phyloP scores from a whole-genome alignment of 2,888 invertebrate species.

The Leuctra nigra region DNA sequence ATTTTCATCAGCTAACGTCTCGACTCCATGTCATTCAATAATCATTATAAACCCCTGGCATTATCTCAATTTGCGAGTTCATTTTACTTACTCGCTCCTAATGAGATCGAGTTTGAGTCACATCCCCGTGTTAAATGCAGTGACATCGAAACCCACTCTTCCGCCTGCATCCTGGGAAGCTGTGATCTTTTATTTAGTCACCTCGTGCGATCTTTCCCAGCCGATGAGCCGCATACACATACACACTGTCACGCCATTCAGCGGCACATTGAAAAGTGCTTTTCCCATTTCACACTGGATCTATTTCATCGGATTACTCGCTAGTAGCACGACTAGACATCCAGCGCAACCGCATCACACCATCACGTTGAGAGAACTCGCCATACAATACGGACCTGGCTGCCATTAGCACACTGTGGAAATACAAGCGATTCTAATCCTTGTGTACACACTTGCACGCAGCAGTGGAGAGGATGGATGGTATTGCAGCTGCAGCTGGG shows the following conservation, averaged over 20 bases:
- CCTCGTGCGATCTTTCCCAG: too few relatives aligned
- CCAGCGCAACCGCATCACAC: neutral
- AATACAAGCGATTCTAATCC: conserved; percentile 8
- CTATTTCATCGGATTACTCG: conserved; percentile 1
- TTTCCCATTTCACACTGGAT: conserved; percentile 6
- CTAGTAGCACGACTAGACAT: neutral
- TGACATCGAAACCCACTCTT: too few relatives aligned
- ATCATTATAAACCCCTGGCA: too few relatives aligned
- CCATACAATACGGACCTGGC: neutral
- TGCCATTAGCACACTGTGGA: conserved; percentile 1
- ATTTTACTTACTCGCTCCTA: too few relatives aligned
- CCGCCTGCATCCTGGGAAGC: too few relatives aligned
- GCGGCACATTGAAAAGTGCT: neutral
- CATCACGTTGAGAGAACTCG: neutral
- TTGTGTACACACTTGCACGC: conserved; percentile 13
- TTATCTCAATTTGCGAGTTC: too few relatives aligned
- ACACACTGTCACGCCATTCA: neutral
- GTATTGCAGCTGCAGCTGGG: conserved; percentile 1
- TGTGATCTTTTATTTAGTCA: too few relatives aligned
- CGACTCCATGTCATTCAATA: too few relatives aligned
- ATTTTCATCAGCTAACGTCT: too few relatives aligned
- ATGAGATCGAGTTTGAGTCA: too few relatives aligned
- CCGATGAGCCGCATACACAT: too few relatives aligned
- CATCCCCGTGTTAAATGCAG: too few relatives aligned
- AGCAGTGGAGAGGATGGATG: neutral